Conservation (phyloP, 2,797 vertebrate species). For the Tiaroga cobitis region DNA sequence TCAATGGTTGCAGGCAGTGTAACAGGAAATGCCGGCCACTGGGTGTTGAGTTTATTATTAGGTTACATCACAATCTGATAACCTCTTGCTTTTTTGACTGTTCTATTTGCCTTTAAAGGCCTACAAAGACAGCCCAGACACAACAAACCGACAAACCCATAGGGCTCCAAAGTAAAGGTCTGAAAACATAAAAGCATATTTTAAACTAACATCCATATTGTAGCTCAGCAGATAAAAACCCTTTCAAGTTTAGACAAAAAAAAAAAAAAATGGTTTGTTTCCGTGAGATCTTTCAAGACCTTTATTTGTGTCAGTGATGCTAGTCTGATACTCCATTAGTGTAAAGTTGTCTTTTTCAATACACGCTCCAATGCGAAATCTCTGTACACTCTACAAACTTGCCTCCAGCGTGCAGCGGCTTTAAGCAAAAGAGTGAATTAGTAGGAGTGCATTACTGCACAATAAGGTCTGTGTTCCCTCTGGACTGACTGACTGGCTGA, state of each 20-base stretch:
- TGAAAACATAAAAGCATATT: constrained; percentile 21
- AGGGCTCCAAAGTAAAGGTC: not conserved
- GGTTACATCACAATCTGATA: constrained; percentile 80
- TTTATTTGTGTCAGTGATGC: constrained; percentile 16
- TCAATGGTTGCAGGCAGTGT: constrained; percentile 72
- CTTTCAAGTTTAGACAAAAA: not conserved
- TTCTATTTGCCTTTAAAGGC: constrained; percentile 77
- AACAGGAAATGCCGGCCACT: constrained; percentile 71
- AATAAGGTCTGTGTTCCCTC: constrained; percentile 1
- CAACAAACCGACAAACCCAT: constrained; percentile 10
- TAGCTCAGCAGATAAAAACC: not conserved
- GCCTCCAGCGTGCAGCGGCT: constrained; percentile 66
- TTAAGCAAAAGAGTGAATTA: constrained; percentile 47
- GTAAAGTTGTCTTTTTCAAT: constrained; percentile 26
- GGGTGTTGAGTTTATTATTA: constrained; percentile 76
- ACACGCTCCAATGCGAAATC: constrained; percentile 38
- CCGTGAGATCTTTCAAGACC: not conserved
- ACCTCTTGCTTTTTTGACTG: constrained; percentile 78
- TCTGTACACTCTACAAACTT: constrained; percentile 57
- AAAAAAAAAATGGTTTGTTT: not conserved
- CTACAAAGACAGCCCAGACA: constrained; percentile 53
- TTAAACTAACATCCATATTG: constrained; percentile 7
- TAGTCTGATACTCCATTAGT: constrained; percentile 31
- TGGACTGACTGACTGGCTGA: not conserved
- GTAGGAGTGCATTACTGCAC: constrained; percentile 31